Base-by-base conservation (phyloP, 2,113 vertebrate genomes). In the Lepus americanus region DNA sequence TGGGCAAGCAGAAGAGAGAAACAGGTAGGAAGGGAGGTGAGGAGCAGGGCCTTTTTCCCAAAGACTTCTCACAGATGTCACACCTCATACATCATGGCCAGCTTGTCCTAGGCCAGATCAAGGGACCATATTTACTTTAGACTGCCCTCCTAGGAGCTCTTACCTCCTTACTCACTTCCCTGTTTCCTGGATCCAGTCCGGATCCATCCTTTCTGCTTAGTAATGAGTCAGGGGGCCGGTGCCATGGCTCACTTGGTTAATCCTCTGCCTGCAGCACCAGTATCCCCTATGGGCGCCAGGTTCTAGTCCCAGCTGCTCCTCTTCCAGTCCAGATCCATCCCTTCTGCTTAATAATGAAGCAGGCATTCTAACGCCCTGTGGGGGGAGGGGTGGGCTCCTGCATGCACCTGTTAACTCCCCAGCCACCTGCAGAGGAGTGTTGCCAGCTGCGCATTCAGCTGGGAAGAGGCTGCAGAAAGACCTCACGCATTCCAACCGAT, bases 331-430 rank as follows among this genome's bases (percentile, higher is more conserved):
- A 77, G 79, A 80, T 66, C 78, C 44, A 61, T 69, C 23, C 55
- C 53, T 55, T 97, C 64, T 94, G 95, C 66, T 87, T 97, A 92
- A 97, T 87, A 96, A 92, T 91, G 94, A 95, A 97, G 39, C 39
- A 91, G 78, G 76, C 53, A 31, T 4, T 8, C n/a, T 61, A 51
- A 91, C 23, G 31, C 33, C 70, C 76, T 86, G 74, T 59, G 92
- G 39, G 55, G 76, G 91, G 90, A 33, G 55, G 76, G 91, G 74
- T 82, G 14, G 72, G 33, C 61, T 53, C 73, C 82, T 0, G 1
- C 63, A 36, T 51, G 61, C 95, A 95, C 95, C 93, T 95, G 93
- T 94, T 90, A 94, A 90, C 94, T 97, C 97, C 44, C 44, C 44
- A 44, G 44, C 44, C 44, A 44, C 44, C 44, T 44, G 44, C 44